Conservation (phyloP, 2,888 invertebrate genomes). For the Spisula subtruncata region DNA sequence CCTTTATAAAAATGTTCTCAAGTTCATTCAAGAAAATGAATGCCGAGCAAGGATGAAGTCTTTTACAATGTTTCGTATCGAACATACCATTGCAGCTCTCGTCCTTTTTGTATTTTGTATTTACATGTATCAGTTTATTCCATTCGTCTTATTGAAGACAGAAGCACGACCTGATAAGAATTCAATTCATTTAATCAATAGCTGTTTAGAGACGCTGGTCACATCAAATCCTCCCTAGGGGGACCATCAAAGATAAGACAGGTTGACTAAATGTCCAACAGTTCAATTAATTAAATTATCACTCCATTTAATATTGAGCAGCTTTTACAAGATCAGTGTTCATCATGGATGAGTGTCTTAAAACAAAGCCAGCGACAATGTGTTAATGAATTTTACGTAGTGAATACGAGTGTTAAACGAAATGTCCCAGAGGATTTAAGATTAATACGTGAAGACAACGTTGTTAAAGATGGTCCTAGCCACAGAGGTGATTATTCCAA, state of each 20-base stretch:
- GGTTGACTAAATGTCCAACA: neutral
- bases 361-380: neutral
- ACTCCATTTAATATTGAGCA: conserved; percentile 20
- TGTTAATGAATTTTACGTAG: too few relatives aligned
- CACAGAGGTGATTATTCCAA: neutral
- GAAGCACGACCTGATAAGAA: neutral
- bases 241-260: neutral
- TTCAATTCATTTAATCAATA: neutral
- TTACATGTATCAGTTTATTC: neutral
- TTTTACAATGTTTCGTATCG: too few relatives aligned
- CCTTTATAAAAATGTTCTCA: too few relatives aligned
- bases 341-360: neutral
- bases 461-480: neutral
- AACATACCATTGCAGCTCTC: too few relatives aligned
- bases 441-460: neutral
- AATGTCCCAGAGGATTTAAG: neutral
- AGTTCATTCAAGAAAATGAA: too few relatives aligned
- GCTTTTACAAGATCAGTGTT: neutral
- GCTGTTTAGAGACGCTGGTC: neutral
- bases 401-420: neutral
- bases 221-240: neutral
- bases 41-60: too few relatives aligned
- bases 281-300: neutral
- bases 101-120: too few relatives aligned
- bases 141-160: neutral